Percentiles rank a stretch among this genome's conserved stretches.
phyloP scores from a whole-genome alignment of 2,113 vertebrate species.

The Actenoides lindsayi region DNA sequence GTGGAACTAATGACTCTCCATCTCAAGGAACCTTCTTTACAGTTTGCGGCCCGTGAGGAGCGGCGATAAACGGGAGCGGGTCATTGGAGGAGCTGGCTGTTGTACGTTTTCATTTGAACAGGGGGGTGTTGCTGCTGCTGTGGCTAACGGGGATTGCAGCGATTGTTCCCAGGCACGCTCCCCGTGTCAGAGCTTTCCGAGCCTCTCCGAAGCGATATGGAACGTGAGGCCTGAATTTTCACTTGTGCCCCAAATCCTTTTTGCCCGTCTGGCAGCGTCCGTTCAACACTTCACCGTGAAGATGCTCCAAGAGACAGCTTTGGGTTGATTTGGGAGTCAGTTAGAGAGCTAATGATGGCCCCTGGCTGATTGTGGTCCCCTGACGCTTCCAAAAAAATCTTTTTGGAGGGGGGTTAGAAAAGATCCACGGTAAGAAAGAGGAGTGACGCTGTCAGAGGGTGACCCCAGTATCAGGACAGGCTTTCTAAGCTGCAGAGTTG shows the following conservation, averaged over 20 bases:
- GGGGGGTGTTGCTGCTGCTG: not conserved
- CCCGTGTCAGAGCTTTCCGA: not conserved
- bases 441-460: fast-evolving
- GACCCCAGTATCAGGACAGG: not conserved
- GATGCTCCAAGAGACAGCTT: not conserved
- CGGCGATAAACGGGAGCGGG: not conserved
- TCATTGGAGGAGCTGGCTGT: not conserved
- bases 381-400: not conserved
- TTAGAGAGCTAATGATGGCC: not conserved
- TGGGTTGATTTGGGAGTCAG: not conserved
- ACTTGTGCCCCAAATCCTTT: not conserved
- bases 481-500: not conserved
- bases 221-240: not conserved
- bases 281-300: not conserved
- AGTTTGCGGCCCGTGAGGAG: not conserved
- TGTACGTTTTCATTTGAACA: not conserved
- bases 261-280: too few species aligned
- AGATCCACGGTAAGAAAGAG: not conserved
- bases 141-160: not conserved
- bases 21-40: not conserved
- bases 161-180: not conserved
- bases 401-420: not conserved
- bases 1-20: not conserved
- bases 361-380: not conserved
- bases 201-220: not conserved